Conservation (phyloP, 2,113 vertebrate genomes). For the Tylochromis polylepis region DNA sequence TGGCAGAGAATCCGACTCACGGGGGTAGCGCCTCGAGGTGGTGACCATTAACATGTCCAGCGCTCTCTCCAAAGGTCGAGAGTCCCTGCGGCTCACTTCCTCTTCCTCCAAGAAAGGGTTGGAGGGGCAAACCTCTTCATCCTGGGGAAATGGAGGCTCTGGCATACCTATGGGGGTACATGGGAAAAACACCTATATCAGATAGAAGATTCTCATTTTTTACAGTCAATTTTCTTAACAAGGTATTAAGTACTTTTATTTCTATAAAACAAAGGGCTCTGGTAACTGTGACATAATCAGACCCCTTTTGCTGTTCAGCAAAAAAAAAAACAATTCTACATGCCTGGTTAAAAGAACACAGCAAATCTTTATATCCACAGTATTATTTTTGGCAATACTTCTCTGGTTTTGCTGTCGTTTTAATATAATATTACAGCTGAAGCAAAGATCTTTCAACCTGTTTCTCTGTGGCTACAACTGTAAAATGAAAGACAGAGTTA, state of each 20-base stretch:
- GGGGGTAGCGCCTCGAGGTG: slow-evolving; percentile 84
- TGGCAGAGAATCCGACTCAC: slow-evolving; percentile 41
- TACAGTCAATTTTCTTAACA: neutral
- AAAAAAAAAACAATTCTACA: neutral
- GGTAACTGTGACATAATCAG: neutral
- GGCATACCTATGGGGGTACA: slow-evolving; percentile 77
- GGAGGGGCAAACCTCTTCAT: slow-evolving; percentile 90
- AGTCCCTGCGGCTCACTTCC: slow-evolving; percentile 83
- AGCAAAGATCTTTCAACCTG: neutral
- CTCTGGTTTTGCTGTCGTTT: neutral
- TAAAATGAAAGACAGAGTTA: neutral
- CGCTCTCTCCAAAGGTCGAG: slow-evolving; percentile 82
- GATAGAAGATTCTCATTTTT: neutral
- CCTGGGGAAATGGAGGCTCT: slow-evolving; percentile 85
- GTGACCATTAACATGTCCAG: slow-evolving; percentile 91
- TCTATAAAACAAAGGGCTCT: neutral
- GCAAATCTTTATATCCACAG: neutral
- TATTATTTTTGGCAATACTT: neutral
- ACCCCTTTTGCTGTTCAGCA: neutral
- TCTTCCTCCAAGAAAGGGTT: slow-evolving; percentile 97
- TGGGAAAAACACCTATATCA: neutral
- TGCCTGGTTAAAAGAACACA: neutral
- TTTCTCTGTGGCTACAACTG: neutral
- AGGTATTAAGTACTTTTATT: neutral
- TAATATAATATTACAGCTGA: neutral